phyloP scores from a whole-genome alignment of 2,888 invertebrate species.

The Phyllotreta striolata region DNA sequence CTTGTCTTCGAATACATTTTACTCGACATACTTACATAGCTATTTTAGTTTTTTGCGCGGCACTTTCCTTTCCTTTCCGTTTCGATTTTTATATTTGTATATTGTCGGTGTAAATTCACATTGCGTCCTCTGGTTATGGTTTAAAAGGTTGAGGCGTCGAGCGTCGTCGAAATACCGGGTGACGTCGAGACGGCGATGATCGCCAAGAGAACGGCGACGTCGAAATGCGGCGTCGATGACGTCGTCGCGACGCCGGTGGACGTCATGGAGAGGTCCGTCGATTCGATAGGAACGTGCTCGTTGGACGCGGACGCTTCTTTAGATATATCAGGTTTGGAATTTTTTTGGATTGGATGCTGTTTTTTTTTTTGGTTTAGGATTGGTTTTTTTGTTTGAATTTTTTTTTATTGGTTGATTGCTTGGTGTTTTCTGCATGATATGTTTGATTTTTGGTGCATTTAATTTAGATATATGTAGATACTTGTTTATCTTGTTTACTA shows the following conservation, averaged over 20 bases:
- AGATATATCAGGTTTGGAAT: slow-evolving; percentile 73
- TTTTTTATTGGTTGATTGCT: not conserved
- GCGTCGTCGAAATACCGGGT: slow-evolving; percentile 1
- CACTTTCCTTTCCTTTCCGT: no score
- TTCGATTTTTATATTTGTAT: no score
- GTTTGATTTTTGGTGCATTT: no score
- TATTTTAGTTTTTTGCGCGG: no score
- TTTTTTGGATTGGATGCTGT: slow-evolving; percentile 30
- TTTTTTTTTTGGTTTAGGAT: slow-evolving; percentile 16
- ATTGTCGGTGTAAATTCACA: no score
- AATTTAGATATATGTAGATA: no score
- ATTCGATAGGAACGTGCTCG: slow-evolving; percentile 88
- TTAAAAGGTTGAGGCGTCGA: no score
- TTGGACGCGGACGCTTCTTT: slow-evolving; percentile 82
- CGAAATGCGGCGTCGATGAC: slow-evolving; percentile 25
- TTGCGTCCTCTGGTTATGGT: no score
- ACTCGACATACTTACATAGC: no score
- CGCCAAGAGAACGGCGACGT: slow-evolving; percentile 6
- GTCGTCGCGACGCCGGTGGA: slow-evolving; percentile 55
- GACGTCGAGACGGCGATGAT: slow-evolving; percentile 12
- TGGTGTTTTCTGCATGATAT: not conserved
- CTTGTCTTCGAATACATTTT: no score
- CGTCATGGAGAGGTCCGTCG: slow-evolving; percentile 77
- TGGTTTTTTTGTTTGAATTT: slow-evolving; percentile 11
- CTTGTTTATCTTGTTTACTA: no score